Evolutionary conservation across 2,797 vertebrate genomes (phyloP).

Genomic region (Vespertilio murinus): DNA sequence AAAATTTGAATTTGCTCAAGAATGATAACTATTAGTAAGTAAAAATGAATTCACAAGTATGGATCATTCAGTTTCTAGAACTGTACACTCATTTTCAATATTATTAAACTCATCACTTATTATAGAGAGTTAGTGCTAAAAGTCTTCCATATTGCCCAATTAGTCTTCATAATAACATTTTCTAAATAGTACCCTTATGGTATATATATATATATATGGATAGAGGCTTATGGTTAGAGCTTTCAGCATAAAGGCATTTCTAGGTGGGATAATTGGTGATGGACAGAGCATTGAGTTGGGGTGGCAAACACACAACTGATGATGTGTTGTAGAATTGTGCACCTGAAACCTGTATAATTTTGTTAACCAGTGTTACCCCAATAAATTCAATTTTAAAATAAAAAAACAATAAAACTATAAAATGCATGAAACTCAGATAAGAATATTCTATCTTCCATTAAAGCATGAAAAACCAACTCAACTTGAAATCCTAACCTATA

Average conservation of each 20-base stretch:
- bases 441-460: constrained; percentile 19
- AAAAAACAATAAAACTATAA: neutral
- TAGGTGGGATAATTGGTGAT: neutral
- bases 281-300: neutral
- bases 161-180: neutral
- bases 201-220: too few species aligned
- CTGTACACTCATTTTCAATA: constrained; percentile 73
- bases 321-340: neutral
- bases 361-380: neutral
- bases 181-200: neutral
- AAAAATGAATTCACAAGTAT: constrained; percentile 72
- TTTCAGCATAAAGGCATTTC: neutral
- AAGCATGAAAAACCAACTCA: neutral
- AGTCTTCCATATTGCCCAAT: constrained; percentile 57
- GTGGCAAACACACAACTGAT: neutral
- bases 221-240: neutral
- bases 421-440: neutral
- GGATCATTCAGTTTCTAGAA: constrained; percentile 70
- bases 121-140: constrained; percentile 75
- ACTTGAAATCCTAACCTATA: neutral
- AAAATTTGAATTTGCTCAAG: constrained; percentile 77
- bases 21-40: constrained; percentile 47
- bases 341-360: neutral
- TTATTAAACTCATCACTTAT: constrained; percentile 76
- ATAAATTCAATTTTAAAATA: neutral